These are phyloP conservation scores for Rhaphigaster nebulosa DNA, from an alignment of 2,888 invertebrate genomes.

Conservation along the genomic window DNA sequence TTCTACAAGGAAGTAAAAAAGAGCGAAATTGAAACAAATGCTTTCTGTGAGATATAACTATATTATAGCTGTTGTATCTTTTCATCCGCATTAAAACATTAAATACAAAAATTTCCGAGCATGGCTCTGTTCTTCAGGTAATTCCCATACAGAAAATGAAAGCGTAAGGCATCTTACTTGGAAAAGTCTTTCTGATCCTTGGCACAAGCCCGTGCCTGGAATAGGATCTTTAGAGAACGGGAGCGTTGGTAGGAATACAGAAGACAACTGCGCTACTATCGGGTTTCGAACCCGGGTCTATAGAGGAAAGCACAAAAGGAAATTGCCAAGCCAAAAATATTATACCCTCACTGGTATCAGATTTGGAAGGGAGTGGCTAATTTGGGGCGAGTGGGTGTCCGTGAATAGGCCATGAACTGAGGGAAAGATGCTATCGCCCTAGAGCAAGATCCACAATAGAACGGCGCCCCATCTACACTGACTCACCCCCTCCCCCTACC, in stretches of 20 bases:
- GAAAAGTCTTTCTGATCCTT: background rate
- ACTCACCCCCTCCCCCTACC: background rate
- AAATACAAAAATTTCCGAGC: no score
- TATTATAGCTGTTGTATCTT: no score
- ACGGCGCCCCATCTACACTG: background rate
- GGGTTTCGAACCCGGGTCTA: background rate
- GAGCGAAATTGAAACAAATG: no score
- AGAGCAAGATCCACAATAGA: background rate
- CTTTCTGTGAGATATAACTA: no score
- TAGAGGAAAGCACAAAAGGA: conserved; percentile 32
- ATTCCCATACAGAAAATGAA: background rate
- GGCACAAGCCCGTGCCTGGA: background rate
- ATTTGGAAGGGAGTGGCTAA: background rate
- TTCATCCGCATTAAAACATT: no score
- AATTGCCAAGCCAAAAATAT: conserved; percentile 48
- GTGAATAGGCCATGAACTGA: conserved; percentile 23
- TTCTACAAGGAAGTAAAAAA: no score
- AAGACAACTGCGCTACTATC: conserved; percentile 41
- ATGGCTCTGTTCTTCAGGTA: no score
- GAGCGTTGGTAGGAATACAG: background rate
- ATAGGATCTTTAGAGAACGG: background rate
- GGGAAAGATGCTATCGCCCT: conserved; percentile 5
- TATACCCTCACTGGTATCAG: background rate
- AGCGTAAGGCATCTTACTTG: background rate
- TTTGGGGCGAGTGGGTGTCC: conserved; percentile 43